Conservation (phyloP, 2,797 vertebrate species). For the Lerista edwardsae region DNA sequence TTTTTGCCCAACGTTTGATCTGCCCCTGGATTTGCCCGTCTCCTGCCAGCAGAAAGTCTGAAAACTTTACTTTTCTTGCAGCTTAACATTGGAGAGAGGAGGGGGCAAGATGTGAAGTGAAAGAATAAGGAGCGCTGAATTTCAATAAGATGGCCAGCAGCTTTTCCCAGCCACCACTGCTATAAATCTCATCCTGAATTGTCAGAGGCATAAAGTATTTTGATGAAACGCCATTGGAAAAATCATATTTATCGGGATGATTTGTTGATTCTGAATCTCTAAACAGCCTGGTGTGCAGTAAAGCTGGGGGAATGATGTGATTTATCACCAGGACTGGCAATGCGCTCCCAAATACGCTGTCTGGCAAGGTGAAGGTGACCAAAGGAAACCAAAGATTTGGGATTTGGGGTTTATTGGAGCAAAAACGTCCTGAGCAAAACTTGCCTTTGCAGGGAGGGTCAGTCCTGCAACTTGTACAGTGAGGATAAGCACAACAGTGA, state of each 20-base stretch:
- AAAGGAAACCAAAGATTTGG: not conserved
- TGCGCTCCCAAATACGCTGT: constrained; percentile 48
- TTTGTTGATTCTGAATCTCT: constrained; percentile 68
- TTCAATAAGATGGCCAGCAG: constrained; percentile 53
- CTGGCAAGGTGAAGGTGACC: constrained; percentile 1
- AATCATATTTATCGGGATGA: constrained; percentile 62
- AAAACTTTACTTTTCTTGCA: not conserved
- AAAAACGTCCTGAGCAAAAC: not conserved
- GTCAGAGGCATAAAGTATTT: constrained; percentile 66
- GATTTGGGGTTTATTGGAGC: not conserved
- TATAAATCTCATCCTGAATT: constrained; percentile 57
- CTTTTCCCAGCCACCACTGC: constrained; percentile 34
- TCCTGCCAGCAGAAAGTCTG: not conserved
- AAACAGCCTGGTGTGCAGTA: constrained; percentile 61
- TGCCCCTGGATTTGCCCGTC: not conserved
- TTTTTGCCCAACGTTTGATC: not conserved
- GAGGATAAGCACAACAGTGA: no score
- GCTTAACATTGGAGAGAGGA: not conserved
- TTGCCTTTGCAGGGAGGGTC: not conserved
- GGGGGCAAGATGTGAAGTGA: not conserved
- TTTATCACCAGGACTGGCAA: constrained; percentile 57
- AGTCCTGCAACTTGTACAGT: no score
- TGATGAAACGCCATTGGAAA: constrained; percentile 68
- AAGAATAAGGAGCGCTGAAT: constrained; percentile 51
- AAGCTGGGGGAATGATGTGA: constrained; percentile 57